Percentiles rank a stretch among this genome's conserved stretches.
Conservation (phyloP, 2,113 vertebrate species). For the Phrynocephalus versicolor region DNA sequence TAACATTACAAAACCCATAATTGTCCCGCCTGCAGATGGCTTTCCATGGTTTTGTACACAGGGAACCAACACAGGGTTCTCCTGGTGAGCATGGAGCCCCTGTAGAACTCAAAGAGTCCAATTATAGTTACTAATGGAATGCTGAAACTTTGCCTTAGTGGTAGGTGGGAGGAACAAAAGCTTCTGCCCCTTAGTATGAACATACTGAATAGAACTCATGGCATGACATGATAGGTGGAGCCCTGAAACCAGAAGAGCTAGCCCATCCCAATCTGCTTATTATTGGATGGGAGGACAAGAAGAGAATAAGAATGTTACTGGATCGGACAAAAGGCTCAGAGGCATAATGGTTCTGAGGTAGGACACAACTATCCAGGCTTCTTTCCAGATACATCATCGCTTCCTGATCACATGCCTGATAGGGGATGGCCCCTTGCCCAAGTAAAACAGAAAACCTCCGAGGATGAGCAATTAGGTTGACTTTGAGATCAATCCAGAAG, state of each 20-base stretch:
- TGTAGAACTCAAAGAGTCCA: background rate
- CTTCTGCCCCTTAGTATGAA: background rate
- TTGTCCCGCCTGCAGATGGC: background rate
- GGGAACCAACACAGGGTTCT: background rate
- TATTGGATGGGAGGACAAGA: too few species aligned
- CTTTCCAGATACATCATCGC: too few species aligned
- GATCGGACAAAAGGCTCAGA: too few species aligned
- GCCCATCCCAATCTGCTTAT: too few species aligned
- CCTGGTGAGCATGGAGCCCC: background rate
- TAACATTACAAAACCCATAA: background rate
- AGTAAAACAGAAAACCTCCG: too few species aligned
- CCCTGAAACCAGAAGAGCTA: background rate
- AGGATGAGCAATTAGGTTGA: background rate
- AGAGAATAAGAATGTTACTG: too few species aligned
- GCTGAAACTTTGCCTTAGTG: background rate
- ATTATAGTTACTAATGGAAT: background rate
- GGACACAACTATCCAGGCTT: too few species aligned
- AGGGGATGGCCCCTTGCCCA: too few species aligned
- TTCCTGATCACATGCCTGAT: too few species aligned
- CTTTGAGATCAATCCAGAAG: background rate
- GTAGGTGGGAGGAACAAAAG: background rate
- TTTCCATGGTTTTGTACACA: background rate
- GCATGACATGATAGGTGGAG: background rate
- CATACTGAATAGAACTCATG: background rate
- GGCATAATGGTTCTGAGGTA: too few species aligned